Evolutionary conservation across 2,888 invertebrate species (phyloP).

Genomic region (Erebia epiphron): DNA sequence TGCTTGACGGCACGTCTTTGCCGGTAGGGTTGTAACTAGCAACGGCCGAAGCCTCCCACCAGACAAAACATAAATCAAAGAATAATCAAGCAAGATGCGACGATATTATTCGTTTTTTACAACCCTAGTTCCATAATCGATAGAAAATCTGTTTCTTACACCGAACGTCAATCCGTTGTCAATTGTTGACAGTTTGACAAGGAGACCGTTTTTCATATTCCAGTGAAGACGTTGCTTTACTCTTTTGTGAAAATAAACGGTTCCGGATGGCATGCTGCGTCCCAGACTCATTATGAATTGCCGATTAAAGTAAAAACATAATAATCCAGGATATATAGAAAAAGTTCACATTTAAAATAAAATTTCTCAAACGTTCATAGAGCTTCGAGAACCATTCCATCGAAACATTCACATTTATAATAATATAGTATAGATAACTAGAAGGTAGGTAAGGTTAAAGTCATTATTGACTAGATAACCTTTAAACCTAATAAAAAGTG

Average conservation of each 20-base stretch:
- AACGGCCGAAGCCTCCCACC: no score
- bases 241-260: conserved; percentile 18
- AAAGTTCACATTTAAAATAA: neutral
- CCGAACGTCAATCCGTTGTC: conserved; percentile 30
- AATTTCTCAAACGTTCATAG: no score
- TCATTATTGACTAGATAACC: no score
- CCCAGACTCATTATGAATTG: conserved; percentile 7
- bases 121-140: conserved; percentile 10
- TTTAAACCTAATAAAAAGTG: no score
- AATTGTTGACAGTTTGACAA: conserved; percentile 33
- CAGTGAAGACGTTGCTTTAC: conserved; percentile 17
- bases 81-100: neutral
- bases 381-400: no score
- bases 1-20: no score
- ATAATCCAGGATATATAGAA: conserved; percentile 12
- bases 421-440: no score
- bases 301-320: neutral
- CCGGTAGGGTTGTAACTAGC: no score
- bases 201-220: conserved; percentile 19
- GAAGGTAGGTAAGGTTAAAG: no score
- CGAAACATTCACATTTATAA: no score
- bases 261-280: conserved; percentile 3
- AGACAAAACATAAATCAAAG: conserved; percentile 4
- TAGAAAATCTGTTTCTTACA: conserved; percentile 29
- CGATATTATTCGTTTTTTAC: conserved; percentile 6